phyloP scores from a whole-genome alignment of 2,797 vertebrate genomes.

The Acanthis flammea region DNA sequence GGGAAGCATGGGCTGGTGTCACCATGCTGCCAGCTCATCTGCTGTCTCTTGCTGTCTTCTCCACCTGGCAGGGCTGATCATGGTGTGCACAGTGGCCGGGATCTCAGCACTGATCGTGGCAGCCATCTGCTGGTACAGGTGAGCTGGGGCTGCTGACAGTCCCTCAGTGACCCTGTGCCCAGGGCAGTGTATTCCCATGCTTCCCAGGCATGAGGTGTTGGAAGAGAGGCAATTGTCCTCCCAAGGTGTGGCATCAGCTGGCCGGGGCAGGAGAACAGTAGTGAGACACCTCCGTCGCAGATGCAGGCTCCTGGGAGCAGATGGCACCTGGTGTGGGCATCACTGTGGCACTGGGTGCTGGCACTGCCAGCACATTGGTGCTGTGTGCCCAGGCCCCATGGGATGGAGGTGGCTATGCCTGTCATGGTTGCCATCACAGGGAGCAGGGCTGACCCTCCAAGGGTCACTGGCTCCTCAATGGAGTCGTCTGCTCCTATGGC shows the following conservation, averaged over 20 bases:
- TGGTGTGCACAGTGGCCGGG: slow-evolving; percentile 80
- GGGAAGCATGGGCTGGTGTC: background rate
- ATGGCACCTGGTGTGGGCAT: background rate
- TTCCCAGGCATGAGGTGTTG: background rate
- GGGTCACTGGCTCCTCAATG: background rate
- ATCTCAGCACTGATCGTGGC: slow-evolving; percentile 79
- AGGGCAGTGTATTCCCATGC: background rate
- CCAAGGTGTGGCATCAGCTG: background rate
- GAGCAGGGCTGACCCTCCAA: background rate
- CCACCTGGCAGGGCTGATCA: slow-evolving; percentile 80
- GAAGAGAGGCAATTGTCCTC: background rate
- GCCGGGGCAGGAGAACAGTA: fast-evolving
- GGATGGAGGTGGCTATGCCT: background rate
- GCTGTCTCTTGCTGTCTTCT: background rate
- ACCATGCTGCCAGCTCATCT: background rate
- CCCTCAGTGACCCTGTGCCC: background rate
- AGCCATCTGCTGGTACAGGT: slow-evolving; percentile 89
- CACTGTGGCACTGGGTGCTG: fast-evolving
- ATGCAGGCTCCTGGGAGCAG: background rate
- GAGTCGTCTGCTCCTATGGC: fast-evolving
- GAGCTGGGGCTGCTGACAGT: background rate
- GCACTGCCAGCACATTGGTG: fast-evolving
- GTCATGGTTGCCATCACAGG: background rate
- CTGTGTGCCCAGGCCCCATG: fast-evolving
- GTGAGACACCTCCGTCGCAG: background rate